Evolutionary conservation across 2,888 invertebrate genomes (phyloP).

Genomic region (Boloria euphrosyne): DNA sequence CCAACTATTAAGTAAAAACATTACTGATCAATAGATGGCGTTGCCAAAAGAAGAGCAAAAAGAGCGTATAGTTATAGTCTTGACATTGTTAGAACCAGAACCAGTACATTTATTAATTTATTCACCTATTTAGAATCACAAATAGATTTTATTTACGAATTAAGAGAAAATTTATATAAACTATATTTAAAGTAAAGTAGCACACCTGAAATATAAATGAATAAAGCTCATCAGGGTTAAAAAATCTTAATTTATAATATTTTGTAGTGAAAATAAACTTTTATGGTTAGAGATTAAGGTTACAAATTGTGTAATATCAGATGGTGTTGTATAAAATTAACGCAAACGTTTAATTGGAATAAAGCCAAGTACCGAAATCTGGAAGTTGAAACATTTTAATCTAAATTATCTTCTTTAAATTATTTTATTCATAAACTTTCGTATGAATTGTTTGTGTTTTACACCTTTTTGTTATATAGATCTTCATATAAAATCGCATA

Average conservation of each 20-base stretch:
- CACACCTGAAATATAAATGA: conserved; percentile 4
- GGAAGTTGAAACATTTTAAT: conserved; percentile 36
- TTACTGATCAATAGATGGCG: too few relatives aligned
- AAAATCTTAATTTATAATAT: too few relatives aligned
- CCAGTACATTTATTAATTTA: too few relatives aligned
- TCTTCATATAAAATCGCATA: too few relatives aligned
- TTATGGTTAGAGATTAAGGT: too few relatives aligned
- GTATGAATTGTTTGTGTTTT: conserved; percentile 5
- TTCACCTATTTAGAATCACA: too few relatives aligned
- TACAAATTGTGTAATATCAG: neutral
- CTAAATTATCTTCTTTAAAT: conserved; percentile 37
- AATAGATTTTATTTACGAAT: too few relatives aligned
- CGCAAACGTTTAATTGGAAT: conserved; percentile 10
- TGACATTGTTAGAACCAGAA: too few relatives aligned
- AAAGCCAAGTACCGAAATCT: conserved; percentile 25
- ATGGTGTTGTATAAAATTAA: neutral
- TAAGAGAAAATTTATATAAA: neutral
- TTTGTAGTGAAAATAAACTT: too few relatives aligned
- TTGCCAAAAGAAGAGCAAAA: too few relatives aligned
- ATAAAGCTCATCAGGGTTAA: neutral
- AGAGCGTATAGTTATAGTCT: too few relatives aligned
- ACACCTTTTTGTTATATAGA: neutral
- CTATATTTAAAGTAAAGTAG: neutral
- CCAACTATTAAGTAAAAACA: too few relatives aligned
- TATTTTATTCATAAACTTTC: conserved; percentile 31